Evolutionary conservation across 2,888 invertebrate species (phyloP).

Genomic region (Camponotus fellah): DNA sequence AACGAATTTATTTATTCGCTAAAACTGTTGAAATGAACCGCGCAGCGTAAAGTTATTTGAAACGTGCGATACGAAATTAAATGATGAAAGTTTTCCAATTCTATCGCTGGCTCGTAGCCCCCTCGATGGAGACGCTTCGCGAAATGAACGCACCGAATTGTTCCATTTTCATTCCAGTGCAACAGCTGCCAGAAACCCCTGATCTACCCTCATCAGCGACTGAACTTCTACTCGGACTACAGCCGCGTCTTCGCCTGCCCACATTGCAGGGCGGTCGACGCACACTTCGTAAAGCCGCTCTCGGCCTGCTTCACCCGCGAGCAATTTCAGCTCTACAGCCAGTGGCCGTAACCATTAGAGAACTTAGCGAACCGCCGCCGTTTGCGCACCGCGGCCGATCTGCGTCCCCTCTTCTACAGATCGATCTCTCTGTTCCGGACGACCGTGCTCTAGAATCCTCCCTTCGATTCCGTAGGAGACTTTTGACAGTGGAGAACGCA

Average conservation of each 20-base stretch:
- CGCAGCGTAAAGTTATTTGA: background rate
- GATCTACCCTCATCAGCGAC: slow-evolving; percentile 94
- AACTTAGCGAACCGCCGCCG: slow-evolving; percentile 80
- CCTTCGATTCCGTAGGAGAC: slow-evolving; percentile 53
- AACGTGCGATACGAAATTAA: background rate
- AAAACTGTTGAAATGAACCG: too few species aligned
- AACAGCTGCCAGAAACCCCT: slow-evolving; percentile 96
- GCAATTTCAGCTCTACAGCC: slow-evolving; percentile 90
- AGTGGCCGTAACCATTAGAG: slow-evolving; percentile 93
- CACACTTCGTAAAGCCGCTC: slow-evolving; percentile 97
- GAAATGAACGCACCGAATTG: slow-evolving; percentile 59
- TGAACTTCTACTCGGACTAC: slow-evolving; percentile 98
- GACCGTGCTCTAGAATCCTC: slow-evolving; percentile 76
- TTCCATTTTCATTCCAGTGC: slow-evolving; percentile 90
- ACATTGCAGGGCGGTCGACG: slow-evolving; percentile 95
- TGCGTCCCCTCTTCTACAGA: slow-evolving; percentile 79
- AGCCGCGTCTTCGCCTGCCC: slow-evolving; percentile 97
- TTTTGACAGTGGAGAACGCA: slow-evolving; percentile 41
- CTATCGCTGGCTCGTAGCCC: background rate
- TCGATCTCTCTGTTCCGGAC: slow-evolving; percentile 81
- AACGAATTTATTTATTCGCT: background rate
- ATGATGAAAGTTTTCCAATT: background rate
- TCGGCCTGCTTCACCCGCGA: slow-evolving; percentile 94
- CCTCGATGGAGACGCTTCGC: background rate
- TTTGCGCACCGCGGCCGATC: slow-evolving; percentile 76